Evolutionary conservation across 2,797 vertebrate species (phyloP).

Genomic region (Nyctalus aviator): DNA sequence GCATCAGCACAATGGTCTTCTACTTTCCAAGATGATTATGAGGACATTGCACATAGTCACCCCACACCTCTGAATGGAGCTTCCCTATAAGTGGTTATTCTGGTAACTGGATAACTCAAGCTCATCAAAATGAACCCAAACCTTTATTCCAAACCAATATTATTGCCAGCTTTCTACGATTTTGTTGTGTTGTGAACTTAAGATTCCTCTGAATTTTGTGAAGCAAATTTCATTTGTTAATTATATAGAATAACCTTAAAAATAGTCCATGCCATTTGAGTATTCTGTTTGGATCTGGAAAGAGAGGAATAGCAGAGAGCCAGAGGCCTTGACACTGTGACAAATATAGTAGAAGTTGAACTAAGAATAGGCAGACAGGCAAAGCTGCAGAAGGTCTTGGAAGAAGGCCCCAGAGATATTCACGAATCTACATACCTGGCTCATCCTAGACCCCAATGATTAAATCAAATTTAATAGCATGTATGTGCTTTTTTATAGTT

Average conservation of each 20-base stretch:
- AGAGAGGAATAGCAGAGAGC: not conserved
- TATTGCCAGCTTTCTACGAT: rapidly evolving
- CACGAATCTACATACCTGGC: not conserved
- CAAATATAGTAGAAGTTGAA: not conserved
- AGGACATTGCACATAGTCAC: not conserved
- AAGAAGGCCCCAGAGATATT: not conserved
- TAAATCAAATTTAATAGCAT: not conserved
- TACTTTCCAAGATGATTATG: not conserved
- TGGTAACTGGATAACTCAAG: not conserved
- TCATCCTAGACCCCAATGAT: not conserved
- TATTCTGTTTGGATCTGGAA: not conserved
- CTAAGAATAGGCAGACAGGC: not conserved
- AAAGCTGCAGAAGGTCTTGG: not conserved
- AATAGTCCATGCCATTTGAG: not conserved
- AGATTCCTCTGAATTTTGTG: slow-evolving; percentile 20
- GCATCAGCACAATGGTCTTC: not conserved
- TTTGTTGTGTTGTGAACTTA: not conserved
- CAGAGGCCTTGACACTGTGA: not conserved
- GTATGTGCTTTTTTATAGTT: not conserved
- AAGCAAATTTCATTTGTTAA: slow-evolving; percentile 2
- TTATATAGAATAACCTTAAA: not conserved
- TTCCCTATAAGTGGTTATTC: not conserved
- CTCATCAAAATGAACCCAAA: not conserved
- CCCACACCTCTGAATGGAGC: not conserved
- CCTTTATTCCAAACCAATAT: not conserved